These are phyloP conservation scores for Lepus americanus DNA, from an alignment of 2,113 vertebrate species.

Conservation along the genomic window DNA sequence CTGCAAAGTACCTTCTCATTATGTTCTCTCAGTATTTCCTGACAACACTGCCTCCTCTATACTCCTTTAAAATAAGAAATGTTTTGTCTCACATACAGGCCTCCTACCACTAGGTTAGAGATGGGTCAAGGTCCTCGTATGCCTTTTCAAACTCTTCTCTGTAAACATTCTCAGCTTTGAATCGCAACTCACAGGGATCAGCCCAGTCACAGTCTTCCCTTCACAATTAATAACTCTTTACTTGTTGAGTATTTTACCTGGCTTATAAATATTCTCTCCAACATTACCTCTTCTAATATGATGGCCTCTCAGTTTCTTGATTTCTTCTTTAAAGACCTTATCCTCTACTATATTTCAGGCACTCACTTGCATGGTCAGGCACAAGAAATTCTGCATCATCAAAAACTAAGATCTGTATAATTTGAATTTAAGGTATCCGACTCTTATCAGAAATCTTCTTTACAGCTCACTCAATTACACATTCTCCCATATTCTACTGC, in stretches of 20 bases:
- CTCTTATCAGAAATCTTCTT: background rate
- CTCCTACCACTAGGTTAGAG: background rate
- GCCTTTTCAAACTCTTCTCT: background rate
- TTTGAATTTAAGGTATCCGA: background rate
- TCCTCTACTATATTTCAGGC: background rate
- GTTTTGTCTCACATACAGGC: background rate
- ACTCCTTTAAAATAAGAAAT: background rate
- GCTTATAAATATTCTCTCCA: background rate
- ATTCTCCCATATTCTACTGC: background rate
- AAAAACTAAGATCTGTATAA: background rate
- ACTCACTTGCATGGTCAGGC: background rate
- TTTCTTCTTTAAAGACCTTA: background rate
- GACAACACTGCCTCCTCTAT: background rate
- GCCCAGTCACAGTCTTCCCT: background rate
- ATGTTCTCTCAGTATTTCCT: background rate
- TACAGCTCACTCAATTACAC: background rate
- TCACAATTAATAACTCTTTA: background rate
- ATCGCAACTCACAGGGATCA: background rate
- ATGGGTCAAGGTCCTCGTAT: background rate
- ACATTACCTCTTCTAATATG: background rate
- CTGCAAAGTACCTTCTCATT: background rate
- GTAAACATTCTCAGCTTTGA: conserved; percentile 15
- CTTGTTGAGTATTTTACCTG: background rate
- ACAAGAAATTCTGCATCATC: background rate
- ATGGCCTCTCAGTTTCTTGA: background rate